phyloP scores from a whole-genome alignment of 2,797 vertebrate species.

The Dryobates pubescens region DNA sequence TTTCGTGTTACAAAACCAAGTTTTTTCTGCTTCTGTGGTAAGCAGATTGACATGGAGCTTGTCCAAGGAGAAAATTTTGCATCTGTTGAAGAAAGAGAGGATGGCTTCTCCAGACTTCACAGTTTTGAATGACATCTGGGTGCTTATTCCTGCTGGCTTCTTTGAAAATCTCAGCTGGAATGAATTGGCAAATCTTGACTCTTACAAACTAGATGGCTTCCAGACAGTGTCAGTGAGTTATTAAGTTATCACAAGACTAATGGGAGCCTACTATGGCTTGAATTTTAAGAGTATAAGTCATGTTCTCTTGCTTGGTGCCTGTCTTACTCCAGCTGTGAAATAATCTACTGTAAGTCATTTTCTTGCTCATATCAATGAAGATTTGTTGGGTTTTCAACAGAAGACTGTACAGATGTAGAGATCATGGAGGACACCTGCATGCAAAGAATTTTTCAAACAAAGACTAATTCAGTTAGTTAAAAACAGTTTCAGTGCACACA shows the following conservation, averaged over 20 bases:
- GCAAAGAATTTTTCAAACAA: not conserved
- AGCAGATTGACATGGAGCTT: not conserved
- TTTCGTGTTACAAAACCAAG: not conserved
- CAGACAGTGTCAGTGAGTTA: not conserved
- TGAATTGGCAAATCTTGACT: not conserved
- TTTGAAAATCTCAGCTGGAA: not conserved
- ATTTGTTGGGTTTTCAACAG: not conserved
- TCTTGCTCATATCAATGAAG: rapidly evolving
- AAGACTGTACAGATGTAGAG: not conserved
- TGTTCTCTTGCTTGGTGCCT: rapidly evolving
- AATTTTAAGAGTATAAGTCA: not conserved
- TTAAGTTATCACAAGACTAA: not conserved
- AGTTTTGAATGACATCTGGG: not conserved
- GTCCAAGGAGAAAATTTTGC: not conserved
- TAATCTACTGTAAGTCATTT: not conserved
- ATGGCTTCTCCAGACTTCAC: not conserved
- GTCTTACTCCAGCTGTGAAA: not conserved
- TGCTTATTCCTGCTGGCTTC: not conserved
- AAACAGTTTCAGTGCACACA: not conserved
- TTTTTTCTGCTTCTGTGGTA: not conserved
- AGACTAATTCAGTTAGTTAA: not conserved
- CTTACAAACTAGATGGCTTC: not conserved
- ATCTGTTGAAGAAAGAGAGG: not conserved
- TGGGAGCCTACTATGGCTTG: not conserved
- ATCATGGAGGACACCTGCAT: not conserved